phyloP scores from a whole-genome alignment of 2,797 vertebrate species.

The Toxotes lorentzi region DNA sequence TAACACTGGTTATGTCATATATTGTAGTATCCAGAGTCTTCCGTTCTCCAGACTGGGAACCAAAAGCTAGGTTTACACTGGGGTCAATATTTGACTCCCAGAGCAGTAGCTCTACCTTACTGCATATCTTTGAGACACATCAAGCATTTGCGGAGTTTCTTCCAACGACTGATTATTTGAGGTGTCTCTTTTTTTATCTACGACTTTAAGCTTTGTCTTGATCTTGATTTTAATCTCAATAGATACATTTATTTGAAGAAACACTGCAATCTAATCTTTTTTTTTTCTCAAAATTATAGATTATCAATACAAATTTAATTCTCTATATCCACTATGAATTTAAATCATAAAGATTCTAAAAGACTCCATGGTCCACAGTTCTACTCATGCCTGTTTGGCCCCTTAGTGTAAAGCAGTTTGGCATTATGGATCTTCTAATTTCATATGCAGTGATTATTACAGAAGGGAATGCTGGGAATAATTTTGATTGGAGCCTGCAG shows the following conservation, averaged over 20 bases:
- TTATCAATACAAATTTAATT: not conserved
- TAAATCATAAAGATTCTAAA: constrained; percentile 9
- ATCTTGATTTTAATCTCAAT: not conserved
- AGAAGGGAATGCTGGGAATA: constrained; percentile 84
- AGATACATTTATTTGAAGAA: not conserved
- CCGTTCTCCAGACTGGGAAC: too few species aligned
- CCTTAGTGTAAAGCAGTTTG: constrained; percentile 57
- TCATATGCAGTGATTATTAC: constrained; percentile 83
- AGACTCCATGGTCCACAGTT: constrained; percentile 12
- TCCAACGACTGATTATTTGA: not conserved
- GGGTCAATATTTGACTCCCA: not conserved
- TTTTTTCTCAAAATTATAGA: not conserved
- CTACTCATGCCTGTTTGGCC: constrained; percentile 19
- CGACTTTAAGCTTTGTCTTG: not conserved
- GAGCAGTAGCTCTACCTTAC: too few species aligned
- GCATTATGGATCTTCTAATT: constrained; percentile 76
- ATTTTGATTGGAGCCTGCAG: constrained; percentile 86
- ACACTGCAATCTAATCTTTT: not conserved
- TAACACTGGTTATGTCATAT: too few species aligned
- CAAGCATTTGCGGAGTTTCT: not conserved
- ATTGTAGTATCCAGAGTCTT: too few species aligned
- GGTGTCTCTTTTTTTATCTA: too few species aligned
- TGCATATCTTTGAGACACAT: not conserved
- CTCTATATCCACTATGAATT: not conserved
- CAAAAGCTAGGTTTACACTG: not conserved